phyloP scores from a whole-genome alignment of 2,888 invertebrate species.

The Drosophila eohydei region DNA sequence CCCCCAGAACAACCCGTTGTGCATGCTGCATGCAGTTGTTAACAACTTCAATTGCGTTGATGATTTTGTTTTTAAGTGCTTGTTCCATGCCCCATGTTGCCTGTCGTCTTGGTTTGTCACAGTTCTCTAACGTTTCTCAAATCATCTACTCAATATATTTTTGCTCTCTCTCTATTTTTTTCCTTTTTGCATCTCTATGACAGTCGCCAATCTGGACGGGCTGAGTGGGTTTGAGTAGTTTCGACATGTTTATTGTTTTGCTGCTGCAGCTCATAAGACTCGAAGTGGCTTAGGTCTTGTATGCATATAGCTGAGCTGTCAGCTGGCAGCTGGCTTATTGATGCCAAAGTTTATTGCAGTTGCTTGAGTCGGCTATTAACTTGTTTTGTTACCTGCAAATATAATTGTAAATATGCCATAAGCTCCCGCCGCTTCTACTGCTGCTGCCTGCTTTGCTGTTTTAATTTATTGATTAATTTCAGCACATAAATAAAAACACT shows the following conservation, averaged over 20 bases:
- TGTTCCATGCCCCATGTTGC: slow-evolving; percentile 52
- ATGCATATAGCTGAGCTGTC: not conserved
- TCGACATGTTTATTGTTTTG: slow-evolving; percentile 21
- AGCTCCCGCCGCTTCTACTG: not conserved
- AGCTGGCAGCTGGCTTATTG: slow-evolving; percentile 28
- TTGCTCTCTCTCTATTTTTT: not conserved
- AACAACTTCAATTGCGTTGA: slow-evolving; percentile 68
- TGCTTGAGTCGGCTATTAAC: slow-evolving; percentile 16
- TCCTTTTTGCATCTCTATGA: slow-evolving; percentile 5
- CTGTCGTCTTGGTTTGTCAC: slow-evolving; percentile 45
- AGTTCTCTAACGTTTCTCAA: slow-evolving; percentile 39
- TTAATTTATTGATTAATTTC: slow-evolving; percentile 13
- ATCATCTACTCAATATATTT: slow-evolving; percentile 26
- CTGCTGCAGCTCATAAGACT: slow-evolving; percentile 26
- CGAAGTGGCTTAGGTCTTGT: slow-evolving; percentile 8
- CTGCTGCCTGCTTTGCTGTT: not conserved
- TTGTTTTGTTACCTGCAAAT: slow-evolving; percentile 6
- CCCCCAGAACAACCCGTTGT: not conserved
- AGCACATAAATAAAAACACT: not conserved
- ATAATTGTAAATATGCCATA: not conserved
- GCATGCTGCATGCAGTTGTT: slow-evolving; percentile 54
- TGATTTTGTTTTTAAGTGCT: slow-evolving; percentile 73
- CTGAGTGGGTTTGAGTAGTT: slow-evolving; percentile 4
- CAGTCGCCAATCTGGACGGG: slow-evolving; percentile 7
- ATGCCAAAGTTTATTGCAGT: slow-evolving; percentile 45